Evolutionary conservation across 2,888 invertebrate species (phyloP), one percentile per base, ranked within the genome.

Genomic region (Polymixis lichenea): DNA sequence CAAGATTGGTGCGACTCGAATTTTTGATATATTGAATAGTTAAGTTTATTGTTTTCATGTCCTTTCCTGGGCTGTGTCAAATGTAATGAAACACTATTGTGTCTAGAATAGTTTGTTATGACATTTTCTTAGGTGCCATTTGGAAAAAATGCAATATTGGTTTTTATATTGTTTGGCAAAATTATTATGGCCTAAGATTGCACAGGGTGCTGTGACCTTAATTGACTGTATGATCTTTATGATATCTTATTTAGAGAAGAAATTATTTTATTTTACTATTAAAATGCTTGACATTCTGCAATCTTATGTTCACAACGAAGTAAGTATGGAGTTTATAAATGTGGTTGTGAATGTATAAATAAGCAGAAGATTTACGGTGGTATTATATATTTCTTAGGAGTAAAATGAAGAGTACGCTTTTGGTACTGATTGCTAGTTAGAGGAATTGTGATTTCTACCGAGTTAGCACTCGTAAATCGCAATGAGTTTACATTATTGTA

Each of bases 281-380:
- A 78, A 60, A 61, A 65, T 69, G 69, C 75, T 75, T 78, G 67
- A 69, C 72, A 75, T 79, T 87, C 78, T 81, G 82, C 80, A 78
- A 80, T 87, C 77, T 89, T 91, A 90, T 90, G 89, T 93, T 93
- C 89, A 92, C 92, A 93, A 93, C 91, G 92, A 85, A 78, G 77
- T 82, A 83, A 75, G 82, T 79, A 82, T 68, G 84, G 88, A 90
- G 87, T 91, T 86, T 89, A 75, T 89, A 90, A 86, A 89, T 88
- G 90, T 89, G 94, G 93, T 94, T 94, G 93, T 93, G 94, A 94
- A 91, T 92, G 92, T 89, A 90, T 88, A 90, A 89, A 87, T 84
- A 89, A 85, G 84, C 84, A 80, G 80, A 86, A 84, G 75, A 87
- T 85, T 80, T 85, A 86, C 89, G 87, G 90, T 89, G 86, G 87